These are phyloP conservation scores for Denticeps clupeoides DNA, from an alignment of 2,797 vertebrate species.

Conservation along the genomic window DNA sequence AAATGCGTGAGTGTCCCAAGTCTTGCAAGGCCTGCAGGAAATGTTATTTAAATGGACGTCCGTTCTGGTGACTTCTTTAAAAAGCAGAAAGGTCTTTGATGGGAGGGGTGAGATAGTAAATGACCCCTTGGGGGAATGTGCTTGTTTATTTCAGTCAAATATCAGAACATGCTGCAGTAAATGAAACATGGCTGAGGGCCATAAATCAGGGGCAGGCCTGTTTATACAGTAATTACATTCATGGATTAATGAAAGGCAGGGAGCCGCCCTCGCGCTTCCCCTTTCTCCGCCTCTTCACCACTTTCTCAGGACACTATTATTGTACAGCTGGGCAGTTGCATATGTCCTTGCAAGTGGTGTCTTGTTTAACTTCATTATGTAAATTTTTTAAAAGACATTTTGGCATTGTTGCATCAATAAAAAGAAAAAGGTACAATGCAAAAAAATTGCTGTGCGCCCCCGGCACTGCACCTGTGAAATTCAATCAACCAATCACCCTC, in stretches of 20 bases:
- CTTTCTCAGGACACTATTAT: neutral
- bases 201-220: conserved; percentile 27
- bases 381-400: conserved; percentile 15
- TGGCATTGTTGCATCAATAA: conserved; percentile 13
- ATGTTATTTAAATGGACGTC: conserved; percentile 12
- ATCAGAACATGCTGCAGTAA: conserved; percentile 30
- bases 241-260: conserved; percentile 31
- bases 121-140: conserved; percentile 21
- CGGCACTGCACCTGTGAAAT: too few relatives aligned
- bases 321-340: conserved; percentile 11
- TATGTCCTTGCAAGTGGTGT: conserved; percentile 14
- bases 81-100: conserved; percentile 15
- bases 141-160: conserved; percentile 33
- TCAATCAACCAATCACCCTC: too few relatives aligned
- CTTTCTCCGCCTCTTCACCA: too few relatives aligned
- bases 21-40: conserved; percentile 14
- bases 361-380: conserved; percentile 23
- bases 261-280: too few relatives aligned
- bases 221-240: conserved; percentile 35
- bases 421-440: too few relatives aligned
- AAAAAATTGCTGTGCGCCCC: conserved; percentile 1
- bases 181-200: conserved; percentile 36
- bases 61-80: conserved; percentile 7
- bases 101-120: conserved; percentile 20
- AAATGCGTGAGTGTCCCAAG: conserved; percentile 10